Percentiles rank a stretch among this genome's conserved stretches.
phyloP scores from a whole-genome alignment of 2,113 vertebrate genomes.

The Ciconia stormi region DNA sequence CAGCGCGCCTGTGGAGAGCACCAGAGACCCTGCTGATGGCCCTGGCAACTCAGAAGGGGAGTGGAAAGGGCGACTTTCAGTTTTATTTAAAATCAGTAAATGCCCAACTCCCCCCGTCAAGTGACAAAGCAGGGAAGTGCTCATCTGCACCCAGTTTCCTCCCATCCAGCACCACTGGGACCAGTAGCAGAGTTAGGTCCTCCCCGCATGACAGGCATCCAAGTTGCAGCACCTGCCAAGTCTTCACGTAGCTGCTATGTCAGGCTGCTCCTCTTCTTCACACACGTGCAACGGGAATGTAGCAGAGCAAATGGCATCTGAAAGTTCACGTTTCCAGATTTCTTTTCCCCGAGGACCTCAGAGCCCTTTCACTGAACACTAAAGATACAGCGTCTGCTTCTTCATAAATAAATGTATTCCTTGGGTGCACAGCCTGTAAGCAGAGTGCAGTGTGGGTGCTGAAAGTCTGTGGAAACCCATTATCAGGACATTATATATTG shows the following conservation, averaged over 20 bases:
- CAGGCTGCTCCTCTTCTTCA: background rate
- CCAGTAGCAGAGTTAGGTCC: background rate
- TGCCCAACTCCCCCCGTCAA: too few species aligned
- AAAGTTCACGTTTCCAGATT: background rate
- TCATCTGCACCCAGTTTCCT: background rate
- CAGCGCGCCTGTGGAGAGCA: background rate
- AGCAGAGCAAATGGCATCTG: background rate
- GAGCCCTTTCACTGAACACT: background rate
- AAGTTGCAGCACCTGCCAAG: background rate
- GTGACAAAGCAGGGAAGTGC: background rate
- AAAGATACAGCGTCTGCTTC: fast-evolving
- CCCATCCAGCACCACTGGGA: background rate
- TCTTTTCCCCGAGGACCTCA: background rate
- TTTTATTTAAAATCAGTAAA: background rate
- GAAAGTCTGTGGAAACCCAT: background rate
- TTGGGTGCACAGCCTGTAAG: background rate
- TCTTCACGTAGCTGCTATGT: fast-evolving
- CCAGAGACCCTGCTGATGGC: background rate
- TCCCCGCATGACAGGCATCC: background rate
- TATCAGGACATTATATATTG: too few species aligned
- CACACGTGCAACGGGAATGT: fast-evolving
- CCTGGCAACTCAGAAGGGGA: background rate
- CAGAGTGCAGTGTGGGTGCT: background rate
- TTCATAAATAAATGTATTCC: background rate
- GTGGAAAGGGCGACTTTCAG: background rate